Evolutionary conservation across 2,113 vertebrate genomes (phyloP), one percentile per base, ranked within the genome.

Genomic region (Setophaga petechia): DNA sequence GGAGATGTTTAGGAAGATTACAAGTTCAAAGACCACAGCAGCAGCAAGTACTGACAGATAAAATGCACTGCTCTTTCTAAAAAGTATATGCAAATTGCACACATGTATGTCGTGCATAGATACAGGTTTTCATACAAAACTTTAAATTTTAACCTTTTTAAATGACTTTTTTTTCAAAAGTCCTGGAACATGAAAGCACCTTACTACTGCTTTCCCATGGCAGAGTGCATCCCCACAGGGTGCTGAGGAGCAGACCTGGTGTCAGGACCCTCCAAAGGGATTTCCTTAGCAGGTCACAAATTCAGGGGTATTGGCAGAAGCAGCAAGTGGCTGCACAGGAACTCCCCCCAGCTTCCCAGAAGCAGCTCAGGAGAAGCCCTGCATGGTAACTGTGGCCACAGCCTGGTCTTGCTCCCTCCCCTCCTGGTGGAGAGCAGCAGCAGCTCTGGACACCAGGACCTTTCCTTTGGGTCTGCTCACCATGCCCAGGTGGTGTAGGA

Each of bases 1-100:
- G 72, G 72, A 96, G 93, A 97, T 94, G 92, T 93, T 95, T 62
- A 89, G 67, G 54, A 67, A 94, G 92, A 95, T 95, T 89, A 82
- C 59, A 83, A 82, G 82, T 85, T 94, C 96, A 93, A 91, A 95
- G 84, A 95, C 55, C 84, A 77, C 55, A 73, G 79, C 11, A 7
- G 25, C 81, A 91, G 51, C 84, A 89, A 85, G 81, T 66, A 49
- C 81, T 61, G 19, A 79, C 81, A 82, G 52, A 95, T 27, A 22
- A 65, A 85, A 44, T 1, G 4, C 30, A 74, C n/a, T 67, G 62
- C 25, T 63, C 23, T 30, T 44, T 62, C 76, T 66, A 41, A 58
- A 67, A 89, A 89, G 28, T 11, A 35, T 3, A 65, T 7, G 31
- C 33, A 93, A 76, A 37, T 49, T 66, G 27, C 10, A 52, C 15